These are phyloP conservation scores for Tapirus indicus DNA, from an alignment of 2,797 vertebrate genomes.

Conservation along the genomic window DNA sequence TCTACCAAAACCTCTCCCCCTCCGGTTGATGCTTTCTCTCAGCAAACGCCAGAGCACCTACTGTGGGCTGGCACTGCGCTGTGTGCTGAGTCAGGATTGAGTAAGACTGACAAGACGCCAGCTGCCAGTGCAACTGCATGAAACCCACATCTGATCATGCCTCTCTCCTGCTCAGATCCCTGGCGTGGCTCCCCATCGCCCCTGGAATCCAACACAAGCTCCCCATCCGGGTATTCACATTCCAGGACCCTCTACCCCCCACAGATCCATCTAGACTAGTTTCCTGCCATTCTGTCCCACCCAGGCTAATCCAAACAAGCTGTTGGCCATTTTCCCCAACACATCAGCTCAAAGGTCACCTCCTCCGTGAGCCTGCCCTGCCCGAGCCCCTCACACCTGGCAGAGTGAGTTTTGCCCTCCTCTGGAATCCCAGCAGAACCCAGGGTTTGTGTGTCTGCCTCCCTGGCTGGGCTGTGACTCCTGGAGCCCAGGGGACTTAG, in stretches of 20 bases:
- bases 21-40: not conserved
- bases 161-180: not conserved
- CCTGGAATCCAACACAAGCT: not conserved
- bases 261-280: not conserved
- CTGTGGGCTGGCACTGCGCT: not conserved
- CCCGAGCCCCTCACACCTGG: not conserved
- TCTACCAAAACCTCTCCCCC: not conserved
- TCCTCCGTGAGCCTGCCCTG: not conserved
- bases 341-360: not conserved
- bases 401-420: not conserved
- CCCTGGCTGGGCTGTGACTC: not conserved
- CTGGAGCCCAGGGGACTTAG: not conserved
- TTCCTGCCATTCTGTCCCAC: not conserved
- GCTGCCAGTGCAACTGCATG: not conserved
- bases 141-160: not conserved
- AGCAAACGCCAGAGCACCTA: not conserved
- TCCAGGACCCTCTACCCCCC: not conserved
- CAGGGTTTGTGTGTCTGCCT: not conserved
- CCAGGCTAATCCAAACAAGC: not conserved
- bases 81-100: not conserved
- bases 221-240: not conserved
- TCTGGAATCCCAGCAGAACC: not conserved
- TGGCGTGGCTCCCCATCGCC: accelerated
- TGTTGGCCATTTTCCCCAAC: not conserved
- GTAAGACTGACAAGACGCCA: not conserved